A percentile compares a stretch with the other conserved stretches of the same genome.
These are phyloP conservation scores for Gymnodraco acuticeps DNA, from an alignment of 2,797 vertebrate species.

Conservation along the genomic window DNA sequence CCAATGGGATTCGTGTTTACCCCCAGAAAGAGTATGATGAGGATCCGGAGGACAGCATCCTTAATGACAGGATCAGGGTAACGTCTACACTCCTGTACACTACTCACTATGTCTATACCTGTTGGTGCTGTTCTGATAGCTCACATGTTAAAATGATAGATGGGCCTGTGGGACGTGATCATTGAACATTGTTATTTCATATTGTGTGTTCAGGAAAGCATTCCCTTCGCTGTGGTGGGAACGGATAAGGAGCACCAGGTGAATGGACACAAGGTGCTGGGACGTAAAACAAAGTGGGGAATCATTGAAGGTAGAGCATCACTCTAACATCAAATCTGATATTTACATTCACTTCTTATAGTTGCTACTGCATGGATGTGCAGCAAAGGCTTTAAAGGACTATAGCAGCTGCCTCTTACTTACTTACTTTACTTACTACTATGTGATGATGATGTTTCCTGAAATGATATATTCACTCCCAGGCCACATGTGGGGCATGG, in stretches of 20 bases:
- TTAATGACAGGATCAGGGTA: conserved; percentile 94
- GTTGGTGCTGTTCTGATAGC: not conserved
- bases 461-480: too few relatives aligned
- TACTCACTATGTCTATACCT: not conserved
- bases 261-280: conserved; percentile 93
- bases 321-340: not conserved
- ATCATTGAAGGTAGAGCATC: conserved; percentile 92
- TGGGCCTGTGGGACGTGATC: not conserved
- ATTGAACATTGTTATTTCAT: not conserved
- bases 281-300: conserved; percentile 97
- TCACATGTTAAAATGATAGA: not conserved
- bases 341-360: not conserved
- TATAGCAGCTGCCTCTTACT: not conserved
- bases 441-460: not conserved
- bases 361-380: not conserved
- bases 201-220: conserved; percentile 86
- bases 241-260: conserved; percentile 95
- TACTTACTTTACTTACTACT: too few relatives aligned
- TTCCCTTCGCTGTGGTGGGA: conserved; percentile 96
- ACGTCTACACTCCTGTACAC: not conserved
- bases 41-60: conserved; percentile 86
- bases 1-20: conserved; percentile 90
- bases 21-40: conserved; percentile 93
- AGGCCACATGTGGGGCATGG: not conserved
- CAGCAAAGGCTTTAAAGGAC: not conserved